These are phyloP conservation scores for Pseudomyrmex sp. DNA, from an alignment of 1,140 invertebrate species.

Conservation along the genomic window DNA sequence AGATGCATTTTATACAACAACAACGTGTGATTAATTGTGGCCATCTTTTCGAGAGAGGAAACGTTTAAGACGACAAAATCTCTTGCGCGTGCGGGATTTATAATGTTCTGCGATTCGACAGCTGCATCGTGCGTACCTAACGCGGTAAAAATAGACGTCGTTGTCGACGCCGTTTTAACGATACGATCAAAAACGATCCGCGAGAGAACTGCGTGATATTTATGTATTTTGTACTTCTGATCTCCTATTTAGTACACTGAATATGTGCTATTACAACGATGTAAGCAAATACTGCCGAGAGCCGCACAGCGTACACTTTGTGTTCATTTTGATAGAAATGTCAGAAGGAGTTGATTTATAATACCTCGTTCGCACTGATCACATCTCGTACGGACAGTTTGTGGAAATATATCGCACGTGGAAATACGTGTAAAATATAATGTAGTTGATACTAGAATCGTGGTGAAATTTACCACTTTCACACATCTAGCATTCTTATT, in stretches of 20 bases:
- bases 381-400: background rate
- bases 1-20: background rate
- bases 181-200: conserved; percentile 1
- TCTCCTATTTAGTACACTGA: conserved; percentile 12
- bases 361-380: background rate
- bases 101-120: conserved; percentile 62
- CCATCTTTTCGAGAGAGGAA: background rate
- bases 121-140: conserved; percentile 45
- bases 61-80: conserved; percentile 26
- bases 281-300: background rate
- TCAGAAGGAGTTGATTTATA: conserved; percentile 10
- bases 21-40: conserved; percentile 15
- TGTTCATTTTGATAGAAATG: background rate
- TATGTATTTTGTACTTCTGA: conserved; percentile 2
- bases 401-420: background rate
- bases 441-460: background rate
- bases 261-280: background rate
- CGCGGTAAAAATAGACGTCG: conserved; percentile 63
- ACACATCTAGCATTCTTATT: background rate
- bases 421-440: background rate
- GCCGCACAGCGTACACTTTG: background rate
- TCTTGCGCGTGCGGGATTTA: conserved; percentile 44
- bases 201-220: conserved; percentile 42
- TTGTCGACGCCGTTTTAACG: background rate
- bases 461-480: background rate